phyloP scores from a whole-genome alignment of 2,888 invertebrate species.

The Coronaproctus castanopsis region DNA sequence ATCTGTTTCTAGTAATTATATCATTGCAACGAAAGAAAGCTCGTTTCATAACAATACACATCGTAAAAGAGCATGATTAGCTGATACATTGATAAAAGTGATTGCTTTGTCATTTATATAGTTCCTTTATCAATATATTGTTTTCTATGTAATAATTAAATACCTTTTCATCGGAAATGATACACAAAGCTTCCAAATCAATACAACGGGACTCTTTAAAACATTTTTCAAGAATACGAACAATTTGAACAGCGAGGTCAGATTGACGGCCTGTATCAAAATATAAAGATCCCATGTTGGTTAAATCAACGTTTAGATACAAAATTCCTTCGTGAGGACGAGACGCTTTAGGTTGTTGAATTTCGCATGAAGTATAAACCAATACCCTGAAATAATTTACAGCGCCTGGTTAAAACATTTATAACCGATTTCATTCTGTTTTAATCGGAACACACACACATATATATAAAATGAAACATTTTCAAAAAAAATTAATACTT shows the following conservation, averaged over 20 bases:
- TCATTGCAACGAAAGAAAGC: no score
- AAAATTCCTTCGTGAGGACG: slow-evolving; percentile 76
- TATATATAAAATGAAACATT: background rate
- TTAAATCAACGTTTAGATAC: slow-evolving; percentile 66
- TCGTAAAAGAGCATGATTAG: no score
- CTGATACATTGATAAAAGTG: background rate
- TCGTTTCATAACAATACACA: no score
- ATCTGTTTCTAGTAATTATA: no score
- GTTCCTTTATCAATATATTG: background rate
- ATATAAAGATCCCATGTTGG: slow-evolving; percentile 65
- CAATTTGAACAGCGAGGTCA: slow-evolving; percentile 49
- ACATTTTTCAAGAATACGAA: slow-evolving; percentile 66
- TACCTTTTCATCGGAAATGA: slow-evolving; percentile 76
- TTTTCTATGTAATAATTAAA: background rate
- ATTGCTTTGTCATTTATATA: background rate
- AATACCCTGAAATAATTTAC: slow-evolving; percentile 49
- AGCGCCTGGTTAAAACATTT: background rate
- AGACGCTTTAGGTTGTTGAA: slow-evolving; percentile 61
- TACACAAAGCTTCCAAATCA: slow-evolving; percentile 86
- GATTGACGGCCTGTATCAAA: slow-evolving; percentile 59
- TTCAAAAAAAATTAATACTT: slow-evolving; percentile 30
- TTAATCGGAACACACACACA: no score
- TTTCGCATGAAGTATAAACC: slow-evolving; percentile 72
- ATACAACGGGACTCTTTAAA: slow-evolving; percentile 77
- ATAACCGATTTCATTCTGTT: background rate